Evolutionary conservation across 2,797 vertebrate genomes (phyloP).

Genomic region (Micropoecilia bifurca): DNA sequence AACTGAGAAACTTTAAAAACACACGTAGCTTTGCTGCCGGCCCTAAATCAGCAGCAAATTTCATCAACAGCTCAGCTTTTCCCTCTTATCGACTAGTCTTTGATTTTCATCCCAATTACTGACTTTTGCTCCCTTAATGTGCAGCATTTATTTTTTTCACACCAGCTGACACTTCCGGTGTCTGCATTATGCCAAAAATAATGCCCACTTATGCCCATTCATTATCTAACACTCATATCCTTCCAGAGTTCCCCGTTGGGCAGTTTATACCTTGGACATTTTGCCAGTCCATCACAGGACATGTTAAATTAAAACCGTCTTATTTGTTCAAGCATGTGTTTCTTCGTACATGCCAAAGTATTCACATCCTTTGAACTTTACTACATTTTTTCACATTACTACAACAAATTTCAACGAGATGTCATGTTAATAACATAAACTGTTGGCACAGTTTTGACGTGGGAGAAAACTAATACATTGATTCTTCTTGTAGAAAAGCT

Average conservation of each 20-base stretch:
- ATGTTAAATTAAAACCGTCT: neutral
- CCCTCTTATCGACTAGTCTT: neutral
- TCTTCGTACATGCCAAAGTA: neutral
- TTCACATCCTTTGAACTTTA: neutral
- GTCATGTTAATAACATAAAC: neutral
- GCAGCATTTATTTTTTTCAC: neutral
- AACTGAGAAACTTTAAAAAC: constrained; percentile 5
- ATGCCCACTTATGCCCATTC: neutral
- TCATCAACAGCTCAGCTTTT: constrained; percentile 8
- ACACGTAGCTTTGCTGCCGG: neutral
- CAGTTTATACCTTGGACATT: too few relatives aligned
- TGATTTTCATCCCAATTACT: neutral
- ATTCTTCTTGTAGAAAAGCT: neutral
- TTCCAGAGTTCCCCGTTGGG: too few relatives aligned
- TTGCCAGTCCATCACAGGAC: too few relatives aligned
- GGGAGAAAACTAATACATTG: neutral
- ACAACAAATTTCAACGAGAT: neutral
- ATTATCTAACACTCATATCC: too few relatives aligned
- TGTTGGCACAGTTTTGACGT: neutral
- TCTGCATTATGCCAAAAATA: neutral
- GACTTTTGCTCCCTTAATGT: neutral
- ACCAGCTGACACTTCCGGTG: neutral
- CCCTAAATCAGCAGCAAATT: constrained; percentile 10
- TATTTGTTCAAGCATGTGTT: neutral
- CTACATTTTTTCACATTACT: neutral